A percentile compares a stretch with the other conserved stretches of the same genome.
These are phyloP conservation scores for Orchestes rusci DNA, from an alignment of 2,888 invertebrate genomes.

Conservation along the genomic window DNA sequence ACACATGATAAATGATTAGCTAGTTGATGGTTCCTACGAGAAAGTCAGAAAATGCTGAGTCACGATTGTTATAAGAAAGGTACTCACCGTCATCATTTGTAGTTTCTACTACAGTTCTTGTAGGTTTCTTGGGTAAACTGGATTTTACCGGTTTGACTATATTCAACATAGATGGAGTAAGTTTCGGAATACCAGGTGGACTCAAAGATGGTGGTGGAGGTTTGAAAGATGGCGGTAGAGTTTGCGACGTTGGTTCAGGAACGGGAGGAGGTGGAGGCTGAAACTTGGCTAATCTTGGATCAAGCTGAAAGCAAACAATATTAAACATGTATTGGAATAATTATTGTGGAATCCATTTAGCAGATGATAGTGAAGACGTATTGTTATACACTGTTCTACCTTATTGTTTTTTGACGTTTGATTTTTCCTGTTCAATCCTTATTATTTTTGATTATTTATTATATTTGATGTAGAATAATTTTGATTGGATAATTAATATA, in stretches of 20 bases:
- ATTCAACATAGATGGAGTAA: neutral
- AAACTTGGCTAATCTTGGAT: slow-evolving; percentile 21
- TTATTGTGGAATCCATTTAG: no score
- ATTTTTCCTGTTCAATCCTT: no score
- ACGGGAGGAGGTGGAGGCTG: slow-evolving; percentile 17
- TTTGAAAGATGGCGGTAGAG: neutral
- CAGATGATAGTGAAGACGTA: no score
- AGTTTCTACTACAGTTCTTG: neutral
- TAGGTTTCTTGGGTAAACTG: neutral
- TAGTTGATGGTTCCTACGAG: no score
- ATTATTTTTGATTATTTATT: no score
- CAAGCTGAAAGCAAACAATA: slow-evolving; percentile 10
- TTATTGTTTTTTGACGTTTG: no score
- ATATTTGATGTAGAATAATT: no score
- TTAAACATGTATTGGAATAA: neutral
- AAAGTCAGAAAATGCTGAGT: no score
- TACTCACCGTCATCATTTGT: slow-evolving; percentile 1
- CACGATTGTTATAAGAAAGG: no score
- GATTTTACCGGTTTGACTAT: neutral
- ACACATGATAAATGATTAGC: no score
- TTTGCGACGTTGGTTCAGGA: neutral
- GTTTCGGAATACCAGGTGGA: neutral
- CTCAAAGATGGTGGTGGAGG: neutral
- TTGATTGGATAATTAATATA: no score
- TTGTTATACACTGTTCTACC: no score